Conservation (phyloP, 2,113 vertebrate genomes). For the Hyaena hyaena region DNA sequence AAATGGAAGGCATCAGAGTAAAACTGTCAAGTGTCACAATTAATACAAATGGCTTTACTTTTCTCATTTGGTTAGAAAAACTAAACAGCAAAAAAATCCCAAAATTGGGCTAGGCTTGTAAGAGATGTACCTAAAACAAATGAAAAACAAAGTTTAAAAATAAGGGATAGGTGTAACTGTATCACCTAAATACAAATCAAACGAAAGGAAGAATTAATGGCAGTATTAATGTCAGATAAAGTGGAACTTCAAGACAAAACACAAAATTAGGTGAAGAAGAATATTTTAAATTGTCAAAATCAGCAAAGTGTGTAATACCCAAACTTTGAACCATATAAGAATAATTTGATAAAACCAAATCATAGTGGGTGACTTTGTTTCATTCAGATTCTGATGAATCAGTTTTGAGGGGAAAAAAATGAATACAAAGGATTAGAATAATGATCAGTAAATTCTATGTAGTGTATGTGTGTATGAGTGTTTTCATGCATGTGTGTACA, state of each 20-base stretch:
- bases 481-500: not conserved
- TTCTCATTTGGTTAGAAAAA: not conserved
- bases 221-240: not conserved
- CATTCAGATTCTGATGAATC: not conserved
- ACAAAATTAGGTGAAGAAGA: not conserved
- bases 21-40: not conserved
- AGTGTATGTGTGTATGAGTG: not conserved
- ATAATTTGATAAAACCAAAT: slow-evolving; percentile 11
- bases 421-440: not conserved
- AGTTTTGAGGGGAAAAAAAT: not conserved
- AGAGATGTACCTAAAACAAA: not conserved
- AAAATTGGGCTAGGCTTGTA: not conserved
- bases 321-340: not conserved
- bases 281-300: not conserved
- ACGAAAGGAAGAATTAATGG: not conserved
- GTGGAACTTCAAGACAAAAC: not conserved
- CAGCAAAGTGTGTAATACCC: not conserved
- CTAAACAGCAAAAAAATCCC: not conserved
- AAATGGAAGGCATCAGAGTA: not conserved
- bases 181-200: not conserved
- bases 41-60: not conserved
- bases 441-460: not conserved
- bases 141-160: not conserved
- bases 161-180: not conserved
- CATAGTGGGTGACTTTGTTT: not conserved